Evolutionary conservation across 2,888 invertebrate species (phyloP).

Genomic region (Didymodactylos carnosus): DNA sequence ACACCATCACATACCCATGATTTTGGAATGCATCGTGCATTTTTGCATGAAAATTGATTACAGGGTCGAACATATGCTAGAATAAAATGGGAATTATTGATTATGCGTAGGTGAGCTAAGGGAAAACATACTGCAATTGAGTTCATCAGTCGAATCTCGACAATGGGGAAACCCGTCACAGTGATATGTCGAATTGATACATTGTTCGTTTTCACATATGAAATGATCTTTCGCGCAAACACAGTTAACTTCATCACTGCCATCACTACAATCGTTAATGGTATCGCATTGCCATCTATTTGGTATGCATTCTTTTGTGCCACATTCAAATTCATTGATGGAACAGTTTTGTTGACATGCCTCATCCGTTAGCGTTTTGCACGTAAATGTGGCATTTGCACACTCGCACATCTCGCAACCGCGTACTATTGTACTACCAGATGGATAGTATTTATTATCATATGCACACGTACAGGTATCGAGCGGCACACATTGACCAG

Average conservation of each 20-base stretch:
- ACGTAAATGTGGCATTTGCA: conserved; percentile 1
- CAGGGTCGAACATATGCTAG: neutral
- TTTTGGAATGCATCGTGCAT: conserved; percentile 5
- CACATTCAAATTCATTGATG: conserved; percentile 4
- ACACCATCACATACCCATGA: conserved; percentile 7
- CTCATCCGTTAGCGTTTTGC: neutral
- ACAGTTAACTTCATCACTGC: conserved; percentile 4
- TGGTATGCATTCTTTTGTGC: neutral
- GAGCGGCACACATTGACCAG: neutral
- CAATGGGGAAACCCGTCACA: conserved; percentile 11
- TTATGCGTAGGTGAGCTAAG: neutral
- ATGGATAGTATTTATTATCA: conserved; percentile 4
- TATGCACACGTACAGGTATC: neutral
- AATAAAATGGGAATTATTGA: neutral
- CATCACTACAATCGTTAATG: conserved; percentile 1
- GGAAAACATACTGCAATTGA: neutral
- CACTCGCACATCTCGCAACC: conserved; percentile 5
- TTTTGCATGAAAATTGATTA: conserved; percentile 2
- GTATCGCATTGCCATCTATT: conserved; percentile 5
- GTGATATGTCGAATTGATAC: neutral
- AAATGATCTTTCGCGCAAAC: neutral
- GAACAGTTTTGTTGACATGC: conserved; percentile 2
- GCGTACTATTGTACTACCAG: neutral
- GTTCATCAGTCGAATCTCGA: conserved; percentile 7
- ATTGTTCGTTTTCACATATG: conserved; percentile 7